These are phyloP conservation scores for Gadus chalcogrammus DNA, from an alignment of 2,113 vertebrate species.

Conservation along the genomic window DNA sequence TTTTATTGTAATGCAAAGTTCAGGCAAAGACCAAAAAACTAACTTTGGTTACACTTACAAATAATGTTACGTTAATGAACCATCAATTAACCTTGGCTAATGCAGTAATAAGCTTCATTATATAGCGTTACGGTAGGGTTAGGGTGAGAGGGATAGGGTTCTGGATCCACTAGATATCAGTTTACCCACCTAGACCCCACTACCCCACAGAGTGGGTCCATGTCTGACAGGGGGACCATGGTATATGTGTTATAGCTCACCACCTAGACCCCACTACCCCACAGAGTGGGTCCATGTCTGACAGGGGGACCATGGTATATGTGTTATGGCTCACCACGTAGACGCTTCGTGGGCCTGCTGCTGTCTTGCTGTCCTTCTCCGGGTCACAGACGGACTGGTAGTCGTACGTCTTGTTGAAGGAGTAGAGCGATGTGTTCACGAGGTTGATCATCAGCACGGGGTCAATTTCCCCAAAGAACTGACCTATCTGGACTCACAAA, in stretches of 20 bases:
- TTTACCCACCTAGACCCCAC: not conserved
- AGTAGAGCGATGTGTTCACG: slow-evolving; percentile 88
- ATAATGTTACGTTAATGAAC: no score
- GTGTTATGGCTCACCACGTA: slow-evolving; percentile 79
- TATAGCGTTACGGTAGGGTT: no score
- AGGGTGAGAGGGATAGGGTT: no score
- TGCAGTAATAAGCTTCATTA: no score
- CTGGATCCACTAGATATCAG: no score
- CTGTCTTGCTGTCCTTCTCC: slow-evolving; percentile 85
- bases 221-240: not conserved
- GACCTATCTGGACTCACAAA: slow-evolving; percentile 66
- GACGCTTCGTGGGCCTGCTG: slow-evolving; percentile 84
- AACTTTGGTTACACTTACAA: no score
- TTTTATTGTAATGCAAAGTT: no score
- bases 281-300: not conserved
- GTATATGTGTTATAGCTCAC: slow-evolving; percentile 36
- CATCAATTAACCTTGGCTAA: no score
- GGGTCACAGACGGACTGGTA: slow-evolving; percentile 96
- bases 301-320: not conserved
- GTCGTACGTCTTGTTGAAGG: slow-evolving; percentile 96
- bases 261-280: not conserved
- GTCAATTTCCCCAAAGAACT: slow-evolving; percentile 96
- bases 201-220: not conserved
- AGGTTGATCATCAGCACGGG: slow-evolving; percentile 89
- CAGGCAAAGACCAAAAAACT: no score